phyloP scores from a whole-genome alignment of 2,797 vertebrate species.

The Perodicticus potto region DNA sequence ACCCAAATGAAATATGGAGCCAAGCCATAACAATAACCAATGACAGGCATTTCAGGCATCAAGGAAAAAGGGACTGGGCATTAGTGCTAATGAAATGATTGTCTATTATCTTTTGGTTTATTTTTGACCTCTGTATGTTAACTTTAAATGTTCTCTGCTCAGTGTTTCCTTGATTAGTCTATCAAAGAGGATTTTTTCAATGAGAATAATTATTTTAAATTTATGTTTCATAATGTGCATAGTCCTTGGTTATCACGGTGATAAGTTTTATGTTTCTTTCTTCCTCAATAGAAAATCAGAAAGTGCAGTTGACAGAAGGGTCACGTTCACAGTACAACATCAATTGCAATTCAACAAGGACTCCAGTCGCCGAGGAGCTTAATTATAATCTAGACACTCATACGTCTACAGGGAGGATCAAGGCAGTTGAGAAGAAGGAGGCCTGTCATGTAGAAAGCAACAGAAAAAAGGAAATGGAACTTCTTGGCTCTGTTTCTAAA shows the following conservation, averaged over 20 bases:
- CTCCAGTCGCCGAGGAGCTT: constrained; percentile 91
- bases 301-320: constrained; percentile 92
- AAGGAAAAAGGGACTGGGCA: neutral
- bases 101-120: constrained; percentile 6
- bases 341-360: constrained; percentile 89
- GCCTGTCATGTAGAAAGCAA: constrained; percentile 79
- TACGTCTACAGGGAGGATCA: constrained; percentile 87
- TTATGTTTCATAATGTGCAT: constrained; percentile 56
- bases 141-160: constrained; percentile 58
- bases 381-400: constrained; percentile 91
- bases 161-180: constrained; percentile 61
- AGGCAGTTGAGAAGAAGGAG: constrained; percentile 86
- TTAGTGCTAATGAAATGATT: neutral
- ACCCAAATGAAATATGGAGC: neutral
- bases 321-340: constrained; percentile 92
- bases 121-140: constrained; percentile 68
- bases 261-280: constrained; percentile 80
- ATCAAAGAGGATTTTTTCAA: constrained; percentile 65
- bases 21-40: neutral
- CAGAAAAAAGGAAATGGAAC: constrained; percentile 88
- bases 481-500: constrained; percentile 85
- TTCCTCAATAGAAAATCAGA: constrained; percentile 94
- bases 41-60: neutral
- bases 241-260: constrained; percentile 73
- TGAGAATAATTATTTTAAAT: constrained; percentile 60